Percentiles rank a stretch among this genome's conserved stretches.
Conservation (phyloP, 2,797 vertebrate genomes). For the Erethizon dorsatum region DNA sequence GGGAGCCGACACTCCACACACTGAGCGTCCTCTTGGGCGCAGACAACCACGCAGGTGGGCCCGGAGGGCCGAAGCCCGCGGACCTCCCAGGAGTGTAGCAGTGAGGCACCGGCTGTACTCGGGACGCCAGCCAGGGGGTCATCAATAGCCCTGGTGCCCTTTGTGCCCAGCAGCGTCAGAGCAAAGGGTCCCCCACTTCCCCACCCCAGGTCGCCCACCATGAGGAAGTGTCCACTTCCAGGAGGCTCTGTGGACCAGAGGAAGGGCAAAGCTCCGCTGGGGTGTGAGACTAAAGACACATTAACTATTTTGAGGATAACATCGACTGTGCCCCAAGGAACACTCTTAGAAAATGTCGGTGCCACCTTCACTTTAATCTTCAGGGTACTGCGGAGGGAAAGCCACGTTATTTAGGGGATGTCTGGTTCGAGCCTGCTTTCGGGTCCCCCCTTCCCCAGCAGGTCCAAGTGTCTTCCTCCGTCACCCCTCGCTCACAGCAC, state of each 20-base stretch:
- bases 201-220: neutral
- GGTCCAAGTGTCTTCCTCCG: too few relatives aligned
- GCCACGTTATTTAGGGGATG: neutral
- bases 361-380: neutral
- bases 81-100: neutral
- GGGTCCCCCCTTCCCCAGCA: neutral
- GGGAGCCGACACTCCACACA: neutral
- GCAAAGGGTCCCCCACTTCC: neutral
- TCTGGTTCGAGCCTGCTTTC: neutral
- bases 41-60: rapidly evolving
- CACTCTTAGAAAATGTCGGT: neutral
- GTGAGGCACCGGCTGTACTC: neutral
- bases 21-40: neutral
- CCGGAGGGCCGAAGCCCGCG: neutral
- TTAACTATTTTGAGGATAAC: too few relatives aligned
- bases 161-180: too few relatives aligned
- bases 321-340: neutral
- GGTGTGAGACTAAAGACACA: neutral
- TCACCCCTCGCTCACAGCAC: neutral
- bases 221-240: too few relatives aligned
- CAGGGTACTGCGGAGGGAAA: rapidly evolving
- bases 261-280: too few relatives aligned
- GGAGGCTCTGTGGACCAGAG: neutral
- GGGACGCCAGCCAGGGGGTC: rapidly evolving
- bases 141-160: too few relatives aligned